Conservation (phyloP, 23 tunicate genomes). For the Ciona savignyi region DNA sequence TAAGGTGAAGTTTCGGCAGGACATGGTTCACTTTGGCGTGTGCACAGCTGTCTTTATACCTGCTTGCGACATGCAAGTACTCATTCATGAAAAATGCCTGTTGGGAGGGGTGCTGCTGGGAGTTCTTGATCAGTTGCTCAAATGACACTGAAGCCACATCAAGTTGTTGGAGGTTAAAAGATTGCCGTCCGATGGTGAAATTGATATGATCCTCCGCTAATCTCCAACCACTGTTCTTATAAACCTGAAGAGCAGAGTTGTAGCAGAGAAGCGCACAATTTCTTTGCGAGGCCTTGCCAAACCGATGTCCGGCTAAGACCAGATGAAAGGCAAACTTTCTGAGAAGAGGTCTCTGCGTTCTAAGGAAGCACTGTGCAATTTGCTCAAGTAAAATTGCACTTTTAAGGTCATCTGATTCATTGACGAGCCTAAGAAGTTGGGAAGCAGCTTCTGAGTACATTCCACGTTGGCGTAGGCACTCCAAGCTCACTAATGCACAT, state of each 20-base stretch:
- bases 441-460: slow-evolving; percentile 62
- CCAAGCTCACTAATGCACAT: slow-evolving; percentile 66
- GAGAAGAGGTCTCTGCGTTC: slow-evolving; percentile 39
- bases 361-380: slow-evolving; percentile 69
- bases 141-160: slow-evolving; percentile 39
- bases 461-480: slow-evolving; percentile 60
- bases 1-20: neutral
- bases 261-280: slow-evolving; percentile 61
- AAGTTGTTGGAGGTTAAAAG: slow-evolving; percentile 29
- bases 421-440: slow-evolving; percentile 36
- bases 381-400: slow-evolving; percentile 87
- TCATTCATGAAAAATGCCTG: slow-evolving; percentile 66
- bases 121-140: slow-evolving; percentile 30
- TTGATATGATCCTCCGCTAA: slow-evolving; percentile 69
- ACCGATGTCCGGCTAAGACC: slow-evolving; percentile 87
- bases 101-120: slow-evolving; percentile 52
- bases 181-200: slow-evolving; percentile 65
- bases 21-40: neutral
- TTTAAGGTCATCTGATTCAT: slow-evolving; percentile 57
- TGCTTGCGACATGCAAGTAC: slow-evolving; percentile 39
- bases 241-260: slow-evolving; percentile 57
- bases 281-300: slow-evolving; percentile 46
- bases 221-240: slow-evolving; percentile 46
- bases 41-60: slow-evolving; percentile 5
- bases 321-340: slow-evolving; percentile 76